phyloP scores from a whole-genome alignment of 2,113 vertebrate species.

The Bubalus kerabau region DNA sequence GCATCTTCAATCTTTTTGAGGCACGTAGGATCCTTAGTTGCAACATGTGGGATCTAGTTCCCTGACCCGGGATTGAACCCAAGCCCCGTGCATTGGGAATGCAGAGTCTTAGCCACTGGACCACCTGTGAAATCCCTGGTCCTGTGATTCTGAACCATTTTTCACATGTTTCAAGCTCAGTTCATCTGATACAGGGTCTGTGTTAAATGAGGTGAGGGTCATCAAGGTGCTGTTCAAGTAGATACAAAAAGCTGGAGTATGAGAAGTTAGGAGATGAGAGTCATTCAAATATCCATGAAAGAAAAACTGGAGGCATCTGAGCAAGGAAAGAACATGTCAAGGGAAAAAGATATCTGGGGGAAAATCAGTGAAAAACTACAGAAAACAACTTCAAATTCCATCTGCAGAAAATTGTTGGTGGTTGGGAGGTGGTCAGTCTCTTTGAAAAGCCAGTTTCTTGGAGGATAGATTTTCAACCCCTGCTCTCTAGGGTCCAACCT shows the following conservation, averaged over 20 bases:
- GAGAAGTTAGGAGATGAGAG: not conserved
- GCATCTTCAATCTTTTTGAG: not conserved
- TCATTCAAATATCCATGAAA: not conserved
- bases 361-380: not conserved
- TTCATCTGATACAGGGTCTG: not conserved
- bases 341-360: not conserved
- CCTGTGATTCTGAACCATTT: not conserved
- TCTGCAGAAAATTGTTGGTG: not conserved
- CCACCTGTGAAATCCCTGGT: not conserved
- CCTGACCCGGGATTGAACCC: not conserved
- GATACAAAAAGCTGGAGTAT: not conserved
- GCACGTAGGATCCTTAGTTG: not conserved
- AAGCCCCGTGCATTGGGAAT: not conserved
- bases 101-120: not conserved
- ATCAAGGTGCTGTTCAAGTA: not conserved
- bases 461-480: not conserved
- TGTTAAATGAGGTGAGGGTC: not conserved
- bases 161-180: too few species aligned
- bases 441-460: not conserved
- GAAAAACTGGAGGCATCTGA: not conserved
- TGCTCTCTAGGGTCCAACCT: not conserved
- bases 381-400: not conserved
- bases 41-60: not conserved
- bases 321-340: not conserved
- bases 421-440: not conserved